Conservation (phyloP, 2,797 vertebrate species). For the Anas capensis region DNA sequence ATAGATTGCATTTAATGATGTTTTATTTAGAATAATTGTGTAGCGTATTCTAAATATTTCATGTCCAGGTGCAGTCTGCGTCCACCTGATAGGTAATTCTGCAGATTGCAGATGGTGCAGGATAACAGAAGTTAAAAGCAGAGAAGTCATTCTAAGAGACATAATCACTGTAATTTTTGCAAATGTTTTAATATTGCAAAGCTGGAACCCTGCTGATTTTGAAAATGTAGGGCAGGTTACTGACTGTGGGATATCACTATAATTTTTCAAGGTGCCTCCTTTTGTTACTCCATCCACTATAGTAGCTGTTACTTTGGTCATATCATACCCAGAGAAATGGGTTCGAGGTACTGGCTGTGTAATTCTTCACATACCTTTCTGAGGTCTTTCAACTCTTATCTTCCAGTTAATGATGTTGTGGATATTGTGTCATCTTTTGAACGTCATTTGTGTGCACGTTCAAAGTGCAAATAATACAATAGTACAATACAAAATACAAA, state of each 20-base stretch:
- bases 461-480: too few species aligned
- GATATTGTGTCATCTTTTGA: background rate
- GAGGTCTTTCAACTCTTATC: background rate
- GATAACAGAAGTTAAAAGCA: background rate
- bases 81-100: background rate
- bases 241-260: background rate
- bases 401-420: background rate
- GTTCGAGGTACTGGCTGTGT: background rate
- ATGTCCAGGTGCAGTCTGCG: background rate
- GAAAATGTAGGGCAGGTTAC: background rate
- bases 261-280: background rate
- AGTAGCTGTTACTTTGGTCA: background rate
- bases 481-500: too few species aligned
- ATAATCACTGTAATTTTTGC: background rate
- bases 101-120: background rate
- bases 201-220: background rate
- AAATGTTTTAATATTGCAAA: background rate
- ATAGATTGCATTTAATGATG: background rate
- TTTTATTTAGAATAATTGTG: background rate
- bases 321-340: background rate
- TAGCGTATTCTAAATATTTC: background rate
- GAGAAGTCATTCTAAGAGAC: background rate
- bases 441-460: background rate
- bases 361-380: fast-evolving
- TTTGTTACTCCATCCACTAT: fast-evolving